Evolutionary conservation across 2,888 invertebrate genomes (phyloP), one percentile per base, ranked within the genome.

Genomic region (Baccha elongata): DNA sequence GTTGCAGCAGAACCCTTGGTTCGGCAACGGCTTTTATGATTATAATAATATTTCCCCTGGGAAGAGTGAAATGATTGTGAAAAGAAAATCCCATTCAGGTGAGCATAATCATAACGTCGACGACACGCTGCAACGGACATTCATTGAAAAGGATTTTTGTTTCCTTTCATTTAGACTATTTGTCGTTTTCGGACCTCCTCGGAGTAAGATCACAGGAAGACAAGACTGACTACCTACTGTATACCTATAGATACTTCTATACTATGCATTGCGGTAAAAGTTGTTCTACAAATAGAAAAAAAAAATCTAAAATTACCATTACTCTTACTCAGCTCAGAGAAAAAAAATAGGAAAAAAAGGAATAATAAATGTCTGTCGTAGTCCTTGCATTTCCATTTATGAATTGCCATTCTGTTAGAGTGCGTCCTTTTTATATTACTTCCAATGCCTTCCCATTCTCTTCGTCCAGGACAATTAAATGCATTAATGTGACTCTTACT

Each of bases 401-500:
- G 72, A 72, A 83, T 76, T 78, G 75, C 71, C 71, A 81, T 75
- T 81, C 60, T 78, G 78, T 68, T 53, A 64, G 40, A 68, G 40
- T 60, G 64, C 53, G 72, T 76, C 72, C 62, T 21, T 74, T 68
- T 53, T 23, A 8, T 37, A 35, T 37, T 35, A 26, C 50, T 71
- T 17, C 32, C 35, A 17, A 40, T 44, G 58, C 23, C 40, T 37
- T 40, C 58, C 23, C 55, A 40, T 40, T 60, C 69, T 62, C n/a
- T 40, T 71, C 60, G 50, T 21, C 52, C 6, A 23, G 72, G 83
- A 78, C 83, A 83, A 83, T 83, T 83, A 83, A 78, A 78, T 73
- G 73, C 83, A 78, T 83, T 78, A 83, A 78, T 83, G 73, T 73
- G 73, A 78, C 78, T 83, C 62, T 68, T 64, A 79, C 68, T 79